Conservation (phyloP, 2,113 vertebrate species). For the Antennarius striatus region DNA sequence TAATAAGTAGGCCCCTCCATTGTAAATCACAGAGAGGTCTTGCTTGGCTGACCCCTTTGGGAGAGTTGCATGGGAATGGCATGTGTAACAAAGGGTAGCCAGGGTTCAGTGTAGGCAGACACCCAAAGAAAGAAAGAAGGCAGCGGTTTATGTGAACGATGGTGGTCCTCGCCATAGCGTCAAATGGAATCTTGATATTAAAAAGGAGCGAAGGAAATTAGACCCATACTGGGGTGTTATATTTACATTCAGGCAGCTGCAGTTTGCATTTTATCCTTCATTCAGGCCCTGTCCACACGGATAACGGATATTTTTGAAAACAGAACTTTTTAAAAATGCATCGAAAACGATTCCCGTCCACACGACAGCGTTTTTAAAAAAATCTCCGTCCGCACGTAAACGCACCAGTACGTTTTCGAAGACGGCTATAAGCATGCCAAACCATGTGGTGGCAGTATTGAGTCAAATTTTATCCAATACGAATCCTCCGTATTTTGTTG, state of each 20-base stretch:
- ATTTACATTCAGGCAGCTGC: conserved; percentile 38
- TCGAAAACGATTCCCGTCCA: too few species aligned
- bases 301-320: too few species aligned
- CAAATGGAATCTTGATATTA: conserved; percentile 59
- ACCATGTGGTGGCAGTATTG: too few species aligned
- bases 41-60: conserved; percentile 56
- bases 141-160: conserved; percentile 52
- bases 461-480: too few species aligned
- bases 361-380: too few species aligned
- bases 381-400: too few species aligned
- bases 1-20: conserved; percentile 62
- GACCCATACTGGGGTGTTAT: conserved; percentile 28
- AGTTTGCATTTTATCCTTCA: conserved; percentile 36
- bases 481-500: too few species aligned
- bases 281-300: too few species aligned
- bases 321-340: too few species aligned
- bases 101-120: conserved; percentile 25
- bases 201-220: conserved; percentile 40
- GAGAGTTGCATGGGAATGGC: conserved; percentile 54
- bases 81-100: conserved; percentile 42
- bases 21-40: conserved; percentile 71
- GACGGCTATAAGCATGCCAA: too few species aligned
- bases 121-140: conserved; percentile 26
- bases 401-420: too few species aligned
- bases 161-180: conserved; percentile 46